Percentiles rank a stretch among this genome's conserved stretches.
phyloP scores from a whole-genome alignment of 1,140 invertebrate species.

The Solen grandis region DNA sequence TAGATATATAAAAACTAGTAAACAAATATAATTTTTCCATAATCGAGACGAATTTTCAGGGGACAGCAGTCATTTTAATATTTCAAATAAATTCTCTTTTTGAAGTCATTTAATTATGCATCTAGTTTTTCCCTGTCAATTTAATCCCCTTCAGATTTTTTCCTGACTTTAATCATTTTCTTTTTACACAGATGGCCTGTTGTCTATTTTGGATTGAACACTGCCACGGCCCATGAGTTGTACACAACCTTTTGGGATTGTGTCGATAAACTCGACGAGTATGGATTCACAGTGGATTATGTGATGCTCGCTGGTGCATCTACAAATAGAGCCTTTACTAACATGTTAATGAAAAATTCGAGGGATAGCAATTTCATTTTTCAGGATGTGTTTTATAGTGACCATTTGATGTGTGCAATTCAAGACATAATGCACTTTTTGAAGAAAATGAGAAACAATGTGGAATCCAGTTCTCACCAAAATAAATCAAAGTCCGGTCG shows the following conservation, averaged over 20 bases:
- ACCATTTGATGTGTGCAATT: slow-evolving; percentile 34
- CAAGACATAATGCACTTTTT: slow-evolving; percentile 55
- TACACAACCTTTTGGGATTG: slow-evolving; percentile 59
- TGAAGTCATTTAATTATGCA: neutral
- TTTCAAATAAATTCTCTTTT: neutral
- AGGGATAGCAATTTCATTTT: slow-evolving; percentile 15
- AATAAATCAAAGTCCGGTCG: neutral
- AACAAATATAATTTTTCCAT: neutral
- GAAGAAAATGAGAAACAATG: slow-evolving; percentile 41
- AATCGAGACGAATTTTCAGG: neutral
- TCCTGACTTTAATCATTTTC: neutral
- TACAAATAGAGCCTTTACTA: slow-evolving; percentile 50
- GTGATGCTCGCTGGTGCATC: slow-evolving; percentile 56
- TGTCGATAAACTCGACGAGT: slow-evolving; percentile 50
- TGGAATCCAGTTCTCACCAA: neutral
- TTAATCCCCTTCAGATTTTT: neutral
- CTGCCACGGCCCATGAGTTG: slow-evolving; percentile 50
- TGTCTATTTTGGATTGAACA: slow-evolving; percentile 51
- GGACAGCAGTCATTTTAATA: neutral
- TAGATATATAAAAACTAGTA: too few relatives aligned
- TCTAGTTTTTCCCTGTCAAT: neutral
- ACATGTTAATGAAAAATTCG: slow-evolving; percentile 39
- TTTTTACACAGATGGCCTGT: slow-evolving; percentile 53
- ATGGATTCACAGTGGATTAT: slow-evolving; percentile 50
- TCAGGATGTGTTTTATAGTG: slow-evolving; percentile 32